Percentiles rank a stretch among this genome's conserved stretches.
Evolutionary conservation across 2,113 vertebrate species (phyloP).

Genomic region (Crotalus viridis): DNA sequence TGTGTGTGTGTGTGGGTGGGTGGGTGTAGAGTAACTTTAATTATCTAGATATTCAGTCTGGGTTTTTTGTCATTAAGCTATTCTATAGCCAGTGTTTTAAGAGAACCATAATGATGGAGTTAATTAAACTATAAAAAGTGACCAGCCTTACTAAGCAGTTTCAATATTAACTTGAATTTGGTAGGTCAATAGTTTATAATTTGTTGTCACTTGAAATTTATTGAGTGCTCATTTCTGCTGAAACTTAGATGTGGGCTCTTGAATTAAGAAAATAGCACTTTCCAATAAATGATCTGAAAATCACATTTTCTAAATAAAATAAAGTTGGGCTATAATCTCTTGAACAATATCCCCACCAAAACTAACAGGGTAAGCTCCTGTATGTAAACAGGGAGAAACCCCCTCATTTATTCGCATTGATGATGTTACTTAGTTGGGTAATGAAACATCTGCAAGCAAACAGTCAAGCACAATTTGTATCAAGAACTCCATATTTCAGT

Average conservation of each 20-base stretch:
- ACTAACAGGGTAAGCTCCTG: neutral
- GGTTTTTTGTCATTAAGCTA: constrained; percentile 58
- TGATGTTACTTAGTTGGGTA: neutral
- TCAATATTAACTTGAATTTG: constrained; percentile 32
- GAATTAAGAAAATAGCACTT: constrained; percentile 13
- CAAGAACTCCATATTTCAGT: neutral
- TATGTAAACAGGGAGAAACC: neutral
- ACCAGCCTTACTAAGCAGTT: constrained; percentile 46
- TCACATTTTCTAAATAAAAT: neutral
- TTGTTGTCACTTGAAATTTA: constrained; percentile 13
- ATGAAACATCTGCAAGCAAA: neutral
- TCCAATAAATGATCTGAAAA: neutral
- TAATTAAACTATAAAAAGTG: constrained; percentile 51
- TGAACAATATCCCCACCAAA: neutral
- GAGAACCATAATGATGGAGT: constrained; percentile 47
- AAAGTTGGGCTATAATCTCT: neutral
- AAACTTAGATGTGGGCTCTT: neutral
- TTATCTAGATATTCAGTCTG: no score
- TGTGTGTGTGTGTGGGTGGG: no score
- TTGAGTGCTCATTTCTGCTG: neutral
- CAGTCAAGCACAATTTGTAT: neutral
- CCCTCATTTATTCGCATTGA: neutral
- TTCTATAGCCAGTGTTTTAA: constrained; percentile 40
- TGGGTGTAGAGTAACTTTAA: constrained; percentile 53
- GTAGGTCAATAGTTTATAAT: neutral